These are phyloP conservation scores for Drosophila watanabei DNA, from an alignment of 1,140 invertebrate genomes.

Conservation along the genomic window DNA sequence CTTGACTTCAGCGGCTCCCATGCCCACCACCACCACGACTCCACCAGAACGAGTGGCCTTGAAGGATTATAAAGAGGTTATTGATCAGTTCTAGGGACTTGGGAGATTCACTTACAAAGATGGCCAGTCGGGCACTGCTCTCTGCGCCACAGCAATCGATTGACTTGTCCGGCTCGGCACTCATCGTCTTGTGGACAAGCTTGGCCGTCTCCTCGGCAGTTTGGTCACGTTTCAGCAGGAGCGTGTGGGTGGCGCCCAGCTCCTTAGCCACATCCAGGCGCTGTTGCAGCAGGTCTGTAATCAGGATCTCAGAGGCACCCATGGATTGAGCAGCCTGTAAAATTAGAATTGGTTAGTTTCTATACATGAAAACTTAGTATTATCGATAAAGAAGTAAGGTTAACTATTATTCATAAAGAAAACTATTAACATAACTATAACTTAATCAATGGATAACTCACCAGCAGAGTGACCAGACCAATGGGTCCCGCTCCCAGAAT, in stretches of 20 bases:
- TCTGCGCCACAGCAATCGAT: slow-evolving; percentile 96
- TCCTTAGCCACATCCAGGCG: slow-evolving; percentile 93
- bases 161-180: slow-evolving; percentile 90
- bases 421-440: neutral
- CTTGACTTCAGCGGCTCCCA: slow-evolving; percentile 92
- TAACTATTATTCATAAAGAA: neutral
- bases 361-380: neutral
- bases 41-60: slow-evolving; percentile 95
- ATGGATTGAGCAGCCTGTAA: slow-evolving; percentile 91
- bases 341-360: neutral
- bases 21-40: slow-evolving; percentile 93
- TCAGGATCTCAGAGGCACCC: slow-evolving; percentile 93
- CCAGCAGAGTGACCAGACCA: slow-evolving; percentile 93
- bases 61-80: neutral
- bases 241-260: slow-evolving; percentile 92
- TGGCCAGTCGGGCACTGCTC: slow-evolving; percentile 90
- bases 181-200: slow-evolving; percentile 89
- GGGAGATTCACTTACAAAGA: slow-evolving; percentile 85
- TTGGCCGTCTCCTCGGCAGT: slow-evolving; percentile 88
- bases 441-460: slow-evolving; percentile 52
- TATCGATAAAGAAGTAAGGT: neutral
- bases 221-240: slow-evolving; percentile 88
- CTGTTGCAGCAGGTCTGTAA: slow-evolving; percentile 92
- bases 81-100: neutral
- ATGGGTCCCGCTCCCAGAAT: slow-evolving; percentile 97